These are phyloP conservation scores for Gopherus evgoodei DNA, from an alignment of 2,113 vertebrate genomes.

Conservation along the genomic window DNA sequence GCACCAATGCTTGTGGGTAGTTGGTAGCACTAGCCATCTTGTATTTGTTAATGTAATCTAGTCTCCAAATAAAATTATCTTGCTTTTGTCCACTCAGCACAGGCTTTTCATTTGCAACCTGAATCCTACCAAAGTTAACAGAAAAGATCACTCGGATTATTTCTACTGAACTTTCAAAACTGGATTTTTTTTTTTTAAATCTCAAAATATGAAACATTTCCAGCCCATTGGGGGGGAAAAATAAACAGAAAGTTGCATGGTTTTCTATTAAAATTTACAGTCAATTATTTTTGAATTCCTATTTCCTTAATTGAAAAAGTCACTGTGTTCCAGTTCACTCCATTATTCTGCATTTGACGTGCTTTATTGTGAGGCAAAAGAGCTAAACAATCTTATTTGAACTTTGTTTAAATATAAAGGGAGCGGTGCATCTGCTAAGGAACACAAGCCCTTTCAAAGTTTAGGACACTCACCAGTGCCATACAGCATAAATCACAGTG, in stretches of 20 bases:
- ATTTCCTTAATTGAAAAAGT: constrained; percentile 72
- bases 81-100: not conserved
- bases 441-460: constrained; percentile 78
- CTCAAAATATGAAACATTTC: not conserved
- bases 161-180: constrained; percentile 4
- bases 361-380: constrained; percentile 54
- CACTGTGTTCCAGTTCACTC: constrained; percentile 71
- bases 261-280: constrained; percentile 36
- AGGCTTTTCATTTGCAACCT: not conserved
- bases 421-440: constrained; percentile 72
- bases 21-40: not conserved
- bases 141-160: constrained; percentile 10
- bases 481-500: constrained; percentile 83
- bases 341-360: constrained; percentile 55
- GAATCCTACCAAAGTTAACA: not conserved
- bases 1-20: not conserved
- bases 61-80: constrained; percentile 48
- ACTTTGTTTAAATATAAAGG: constrained; percentile 77
- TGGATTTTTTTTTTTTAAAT: not conserved
- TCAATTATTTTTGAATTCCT: constrained; percentile 54
- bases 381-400: constrained; percentile 69
- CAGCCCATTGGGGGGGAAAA: not conserved
- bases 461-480: constrained; percentile 82
- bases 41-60: constrained; percentile 28
- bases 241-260: not conserved